phyloP scores from a whole-genome alignment of 2,113 vertebrate species.

The Axis porcinus region DNA sequence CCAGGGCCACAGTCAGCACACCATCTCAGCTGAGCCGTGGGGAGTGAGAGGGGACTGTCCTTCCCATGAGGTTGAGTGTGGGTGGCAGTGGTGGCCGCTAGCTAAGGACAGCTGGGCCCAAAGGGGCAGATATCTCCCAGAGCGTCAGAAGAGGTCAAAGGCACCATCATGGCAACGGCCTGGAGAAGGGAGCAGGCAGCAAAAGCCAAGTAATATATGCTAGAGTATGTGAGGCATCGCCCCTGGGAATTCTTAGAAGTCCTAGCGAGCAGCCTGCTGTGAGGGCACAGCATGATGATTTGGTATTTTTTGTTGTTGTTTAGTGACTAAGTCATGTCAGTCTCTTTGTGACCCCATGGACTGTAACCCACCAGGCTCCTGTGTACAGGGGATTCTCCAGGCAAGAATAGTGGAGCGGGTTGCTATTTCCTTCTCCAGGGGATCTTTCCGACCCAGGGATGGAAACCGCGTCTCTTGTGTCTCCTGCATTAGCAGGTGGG shows the following conservation, averaged over 20 bases:
- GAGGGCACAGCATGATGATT: neutral
- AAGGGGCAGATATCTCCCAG: neutral
- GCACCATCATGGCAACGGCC: neutral
- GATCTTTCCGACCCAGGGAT: neutral
- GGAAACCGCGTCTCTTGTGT: neutral
- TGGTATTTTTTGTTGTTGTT: neutral
- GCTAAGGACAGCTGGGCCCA: neutral
- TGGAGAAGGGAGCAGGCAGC: neutral
- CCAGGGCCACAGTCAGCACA: neutral
- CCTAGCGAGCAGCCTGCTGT: neutral
- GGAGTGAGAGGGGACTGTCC: neutral
- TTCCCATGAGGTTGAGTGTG: no score
- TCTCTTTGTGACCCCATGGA: neutral
- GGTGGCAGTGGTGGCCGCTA: neutral
- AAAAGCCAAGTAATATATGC: neutral
- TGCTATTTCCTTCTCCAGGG: neutral
- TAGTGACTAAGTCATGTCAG: neutral
- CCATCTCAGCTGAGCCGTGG: neutral
- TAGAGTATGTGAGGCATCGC: accelerated
- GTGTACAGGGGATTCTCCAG: neutral
- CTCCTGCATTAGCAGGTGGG: neutral
- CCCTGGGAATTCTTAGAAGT: neutral
- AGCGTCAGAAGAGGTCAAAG: neutral
- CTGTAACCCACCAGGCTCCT: neutral
- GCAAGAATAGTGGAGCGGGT: neutral